These are phyloP conservation scores for Campoletis sonorensis DNA, from an alignment of 1,140 invertebrate genomes.

Conservation along the genomic window DNA sequence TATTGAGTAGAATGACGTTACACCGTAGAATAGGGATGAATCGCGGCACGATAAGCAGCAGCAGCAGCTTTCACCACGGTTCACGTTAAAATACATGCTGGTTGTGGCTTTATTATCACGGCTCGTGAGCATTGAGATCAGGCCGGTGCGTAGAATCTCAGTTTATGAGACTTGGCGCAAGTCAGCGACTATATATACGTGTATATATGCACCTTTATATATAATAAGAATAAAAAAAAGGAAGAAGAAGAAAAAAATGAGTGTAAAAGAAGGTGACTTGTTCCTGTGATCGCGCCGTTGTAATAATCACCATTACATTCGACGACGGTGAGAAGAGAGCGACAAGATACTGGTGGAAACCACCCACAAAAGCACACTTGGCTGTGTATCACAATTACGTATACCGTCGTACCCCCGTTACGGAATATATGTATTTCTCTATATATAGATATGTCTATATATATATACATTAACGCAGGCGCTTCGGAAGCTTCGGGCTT, in stretches of 20 bases:
- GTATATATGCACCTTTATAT: neutral
- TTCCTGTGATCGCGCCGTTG: neutral
- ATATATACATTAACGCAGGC: slow-evolving; percentile 6
- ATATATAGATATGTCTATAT: neutral
- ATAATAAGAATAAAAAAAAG: neutral
- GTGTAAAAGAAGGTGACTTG: neutral
- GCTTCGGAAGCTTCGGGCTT: slow-evolving; percentile 25
- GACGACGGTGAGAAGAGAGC: neutral
- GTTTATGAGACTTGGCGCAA: slow-evolving; percentile 17
- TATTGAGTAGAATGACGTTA: slow-evolving; percentile 40
- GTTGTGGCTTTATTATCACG: slow-evolving; percentile 51
- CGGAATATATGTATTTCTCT: neutral
- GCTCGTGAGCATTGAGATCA: slow-evolving; percentile 48
- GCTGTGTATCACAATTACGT: neutral
- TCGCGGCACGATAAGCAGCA: slow-evolving; percentile 41
- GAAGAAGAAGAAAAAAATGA: neutral
- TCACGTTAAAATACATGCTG: slow-evolving; percentile 34
- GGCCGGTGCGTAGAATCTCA: neutral
- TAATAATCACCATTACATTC: slow-evolving; percentile 1
- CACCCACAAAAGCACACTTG: neutral
- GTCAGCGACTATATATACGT: neutral
- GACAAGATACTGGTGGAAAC: neutral
- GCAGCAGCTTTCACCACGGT: slow-evolving; percentile 51
- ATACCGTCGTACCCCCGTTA: no score
- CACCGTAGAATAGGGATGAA: slow-evolving; percentile 40